Evolutionary conservation across 2,888 invertebrate species (phyloP).

Genomic region (Chrysotoxum bicinctum): DNA sequence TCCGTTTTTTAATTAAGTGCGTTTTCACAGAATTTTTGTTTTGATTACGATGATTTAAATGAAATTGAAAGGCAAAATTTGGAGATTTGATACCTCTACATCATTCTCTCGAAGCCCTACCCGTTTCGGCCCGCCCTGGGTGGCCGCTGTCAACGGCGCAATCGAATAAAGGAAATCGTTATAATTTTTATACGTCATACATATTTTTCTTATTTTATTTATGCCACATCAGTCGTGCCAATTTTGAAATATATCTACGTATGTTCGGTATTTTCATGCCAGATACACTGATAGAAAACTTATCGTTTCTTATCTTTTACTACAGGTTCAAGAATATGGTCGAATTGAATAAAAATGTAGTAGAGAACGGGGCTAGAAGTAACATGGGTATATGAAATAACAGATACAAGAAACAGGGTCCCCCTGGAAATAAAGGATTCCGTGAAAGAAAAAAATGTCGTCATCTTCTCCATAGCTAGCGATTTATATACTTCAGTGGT

Average conservation of each 20-base stretch:
- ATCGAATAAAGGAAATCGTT: conserved; percentile 70
- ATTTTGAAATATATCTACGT: conserved; percentile 42
- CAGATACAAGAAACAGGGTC: no score
- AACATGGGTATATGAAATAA: no score
- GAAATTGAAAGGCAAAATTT: conserved; percentile 72
- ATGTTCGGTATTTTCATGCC: conserved; percentile 7
- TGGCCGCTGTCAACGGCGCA: conserved; percentile 72
- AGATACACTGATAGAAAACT: conserved; percentile 1
- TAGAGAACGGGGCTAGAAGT: no score
- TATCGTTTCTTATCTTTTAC: no score
- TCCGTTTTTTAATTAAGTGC: conserved; percentile 72
- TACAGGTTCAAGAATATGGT: no score
- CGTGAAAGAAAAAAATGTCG: no score
- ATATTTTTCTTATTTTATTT: not conserved
- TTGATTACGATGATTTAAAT: conserved; percentile 72
- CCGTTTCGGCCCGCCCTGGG: conserved; percentile 40
- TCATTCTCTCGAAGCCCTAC: not conserved
- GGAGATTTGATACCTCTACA: conserved; percentile 64
- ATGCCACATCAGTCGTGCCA: conserved; percentile 25
- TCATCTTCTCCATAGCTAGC: no score
- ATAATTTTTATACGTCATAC: not conserved
- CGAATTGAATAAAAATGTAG: no score
- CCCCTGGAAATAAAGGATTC: no score
- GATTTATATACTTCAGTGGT: no score
- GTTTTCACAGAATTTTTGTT: conserved; percentile 73